Percentiles rank a stretch among this genome's conserved stretches.
Conservation (phyloP, 2,888 invertebrate genomes). For the Caenorhabditis macrosperma region DNA sequence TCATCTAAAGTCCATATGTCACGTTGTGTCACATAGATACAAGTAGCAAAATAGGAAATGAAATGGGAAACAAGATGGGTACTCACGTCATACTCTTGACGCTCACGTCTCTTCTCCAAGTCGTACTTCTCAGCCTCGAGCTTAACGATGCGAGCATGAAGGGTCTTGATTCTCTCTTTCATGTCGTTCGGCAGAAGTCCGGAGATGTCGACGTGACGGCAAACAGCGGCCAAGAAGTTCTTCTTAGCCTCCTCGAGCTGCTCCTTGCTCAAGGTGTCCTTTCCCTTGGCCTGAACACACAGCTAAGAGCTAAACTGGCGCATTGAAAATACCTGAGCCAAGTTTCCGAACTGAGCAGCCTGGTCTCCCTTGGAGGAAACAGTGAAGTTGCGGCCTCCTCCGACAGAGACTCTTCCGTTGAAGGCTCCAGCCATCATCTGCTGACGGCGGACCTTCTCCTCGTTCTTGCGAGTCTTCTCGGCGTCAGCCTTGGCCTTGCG, state of each 20-base stretch:
- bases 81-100: conserved; percentile 80
- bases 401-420: conserved; percentile 68
- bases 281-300: conserved; percentile 43
- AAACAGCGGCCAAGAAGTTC: conserved; percentile 76
- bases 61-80: neutral
- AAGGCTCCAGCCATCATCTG: conserved; percentile 80
- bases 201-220: conserved; percentile 75
- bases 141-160: conserved; percentile 79
- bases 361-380: conserved; percentile 71
- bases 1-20: conserved; percentile 68
- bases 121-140: conserved; percentile 80
- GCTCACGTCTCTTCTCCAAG: conserved; percentile 80
- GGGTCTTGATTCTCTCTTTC: conserved; percentile 78
- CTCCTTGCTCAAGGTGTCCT: conserved; percentile 67
- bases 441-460: conserved; percentile 79
- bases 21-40: neutral
- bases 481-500: conserved; percentile 71
- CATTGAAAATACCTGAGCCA: conserved; percentile 54
- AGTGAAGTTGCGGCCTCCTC: conserved; percentile 75
- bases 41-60: neutral
- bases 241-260: conserved; percentile 78
- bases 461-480: conserved; percentile 80
- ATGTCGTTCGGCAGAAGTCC: conserved; percentile 79
- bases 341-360: conserved; percentile 72
- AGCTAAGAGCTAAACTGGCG: neutral